These are phyloP conservation scores for Sciaenops ocellatus DNA, from an alignment of 2,797 vertebrate genomes.

Conservation along the genomic window DNA sequence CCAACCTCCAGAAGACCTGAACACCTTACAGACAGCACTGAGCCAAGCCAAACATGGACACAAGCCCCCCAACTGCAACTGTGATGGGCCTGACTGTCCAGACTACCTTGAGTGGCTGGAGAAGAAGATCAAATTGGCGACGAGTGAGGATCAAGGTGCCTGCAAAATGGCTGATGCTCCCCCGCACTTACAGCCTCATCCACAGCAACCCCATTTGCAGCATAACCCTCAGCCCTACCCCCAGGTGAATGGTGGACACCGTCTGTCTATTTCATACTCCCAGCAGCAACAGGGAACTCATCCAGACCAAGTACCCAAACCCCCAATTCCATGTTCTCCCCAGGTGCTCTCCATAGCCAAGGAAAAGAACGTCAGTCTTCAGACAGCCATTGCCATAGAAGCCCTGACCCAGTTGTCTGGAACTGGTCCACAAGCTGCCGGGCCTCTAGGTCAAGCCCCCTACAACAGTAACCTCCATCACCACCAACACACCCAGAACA, in stretches of 20 bases:
- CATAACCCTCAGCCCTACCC: constrained; percentile 69
- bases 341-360: constrained; percentile 95
- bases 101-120: constrained; percentile 99
- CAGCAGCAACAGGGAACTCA: constrained; percentile 71
- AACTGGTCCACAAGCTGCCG: constrained; percentile 83
- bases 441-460: constrained; percentile 70
- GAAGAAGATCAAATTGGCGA: constrained; percentile 93
- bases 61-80: constrained; percentile 97
- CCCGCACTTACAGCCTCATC: constrained; percentile 68
- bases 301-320: constrained; percentile 69
- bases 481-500: constrained; percentile 69
- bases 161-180: constrained; percentile 74
- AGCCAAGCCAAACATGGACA: constrained; percentile 93
- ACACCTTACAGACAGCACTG: constrained; percentile 91
- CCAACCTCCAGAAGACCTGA: constrained; percentile 88
- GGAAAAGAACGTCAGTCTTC: constrained; percentile 97
- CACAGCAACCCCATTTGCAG: constrained; percentile 69
- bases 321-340: constrained; percentile 93
- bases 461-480: constrained; percentile 78
- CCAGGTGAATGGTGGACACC: constrained; percentile 73
- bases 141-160: constrained; percentile 77
- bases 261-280: constrained; percentile 60
- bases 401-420: constrained; percentile 96
- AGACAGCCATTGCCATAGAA: constrained; percentile 98
- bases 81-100: constrained; percentile 96